Base-by-base conservation (phyloP, 2,888 invertebrate genomes). In the Zeuzera pyrina region DNA sequence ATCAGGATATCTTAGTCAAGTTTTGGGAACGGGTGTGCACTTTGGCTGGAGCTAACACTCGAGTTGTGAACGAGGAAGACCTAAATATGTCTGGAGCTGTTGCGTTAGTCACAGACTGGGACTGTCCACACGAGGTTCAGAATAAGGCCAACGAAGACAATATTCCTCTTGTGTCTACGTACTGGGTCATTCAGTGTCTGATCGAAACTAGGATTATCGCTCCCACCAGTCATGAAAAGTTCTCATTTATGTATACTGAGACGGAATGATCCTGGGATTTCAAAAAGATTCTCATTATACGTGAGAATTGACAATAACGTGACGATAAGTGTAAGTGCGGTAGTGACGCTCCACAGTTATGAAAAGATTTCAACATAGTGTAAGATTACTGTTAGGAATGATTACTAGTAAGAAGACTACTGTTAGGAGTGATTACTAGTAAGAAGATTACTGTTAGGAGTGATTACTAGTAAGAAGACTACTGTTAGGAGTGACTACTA, bases 131-230 rank as follows among this genome's bases (percentile, higher is more conserved):
- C 34, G 85, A 85, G 49, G 56, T 81, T 0, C 81, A 81, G 29
- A 81, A 81, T 37, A 81, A 78, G 35, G 89, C 89, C 0, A 73
- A 78, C 33, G 72, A 84, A 31, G 85, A 87, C 48, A 81, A 76
- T 34, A 76, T 88, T n/a, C 89, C 91, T 0, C 50, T 91, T 0
- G 88, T 91, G 0, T 88, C 90, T 0, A 87, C 89, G 0, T 85
- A 86, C 2, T 92, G 91, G 91, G 73, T 91, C 1, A 83, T 88
- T 3, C 90, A 91, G 48, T 88, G 87, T 45, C 68, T 91, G 22
- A 87, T 91, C 37, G 86, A 87, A 45, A 88, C 88, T 2, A 74
- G 77, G 33, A 63, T 84, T 19, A 64, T 86, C 39, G 47, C 68
- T 1, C 81, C 84, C 4, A 77, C 84, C 45, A 65, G 72, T 36